Evolutionary conservation across 1,140 invertebrate species (phyloP).

Genomic region (Venturia canescens): DNA sequence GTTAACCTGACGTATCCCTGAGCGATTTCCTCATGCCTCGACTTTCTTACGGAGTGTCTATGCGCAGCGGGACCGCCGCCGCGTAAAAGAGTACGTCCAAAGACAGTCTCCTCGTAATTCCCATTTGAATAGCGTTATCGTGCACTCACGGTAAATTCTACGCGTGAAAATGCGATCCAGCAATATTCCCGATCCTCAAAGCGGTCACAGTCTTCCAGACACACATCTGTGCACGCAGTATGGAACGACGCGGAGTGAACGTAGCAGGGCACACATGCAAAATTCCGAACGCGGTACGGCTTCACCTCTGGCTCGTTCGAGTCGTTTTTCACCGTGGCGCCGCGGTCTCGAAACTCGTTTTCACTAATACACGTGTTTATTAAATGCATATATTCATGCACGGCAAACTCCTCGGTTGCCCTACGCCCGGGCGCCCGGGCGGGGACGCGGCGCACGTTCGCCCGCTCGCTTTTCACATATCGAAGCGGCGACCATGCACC

Average conservation of each 20-base stretch:
- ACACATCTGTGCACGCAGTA: background rate
- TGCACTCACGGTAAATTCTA: too few relatives aligned
- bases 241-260: background rate
- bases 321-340: constrained; percentile 5
- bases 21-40: too few relatives aligned
- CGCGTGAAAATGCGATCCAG: too few relatives aligned
- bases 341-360: constrained; percentile 23
- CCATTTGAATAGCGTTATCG: too few relatives aligned
- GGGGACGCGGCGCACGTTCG: constrained; percentile 44
- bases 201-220: background rate
- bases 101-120: too few relatives aligned
- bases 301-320: background rate
- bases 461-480: constrained; percentile 57
- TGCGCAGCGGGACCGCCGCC: too few relatives aligned
- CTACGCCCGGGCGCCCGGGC: background rate
- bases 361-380: background rate
- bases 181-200: background rate
- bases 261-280: background rate
- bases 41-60: too few relatives aligned
- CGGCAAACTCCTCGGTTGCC: background rate
- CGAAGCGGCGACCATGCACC: constrained; percentile 32
- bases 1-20: too few relatives aligned
- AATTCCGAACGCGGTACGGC: background rate
- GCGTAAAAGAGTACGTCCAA: too few relatives aligned
- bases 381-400: constrained; percentile 5